A percentile compares a stretch with the other conserved stretches of the same genome.
phyloP scores from a whole-genome alignment of 2,888 invertebrate species.

The Strigamia maritima region DNA sequence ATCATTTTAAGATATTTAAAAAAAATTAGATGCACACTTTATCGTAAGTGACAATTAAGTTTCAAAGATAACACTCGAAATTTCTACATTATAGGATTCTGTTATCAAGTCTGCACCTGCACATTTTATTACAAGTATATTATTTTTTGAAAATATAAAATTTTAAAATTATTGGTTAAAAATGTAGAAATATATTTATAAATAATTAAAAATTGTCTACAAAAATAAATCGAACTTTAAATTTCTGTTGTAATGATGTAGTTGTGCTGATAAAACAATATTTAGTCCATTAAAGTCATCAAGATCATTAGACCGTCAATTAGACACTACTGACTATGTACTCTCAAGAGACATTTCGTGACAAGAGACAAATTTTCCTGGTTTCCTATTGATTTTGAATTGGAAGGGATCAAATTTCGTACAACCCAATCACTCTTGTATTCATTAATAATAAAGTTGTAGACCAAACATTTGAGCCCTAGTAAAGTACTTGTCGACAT shows the following conservation, averaged over 20 bases:
- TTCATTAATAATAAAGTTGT: conserved; percentile 19
- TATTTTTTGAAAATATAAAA: too few relatives aligned
- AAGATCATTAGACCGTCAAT: conserved; percentile 20
- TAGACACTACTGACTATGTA: background rate
- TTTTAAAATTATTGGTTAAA: too few relatives aligned
- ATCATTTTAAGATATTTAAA: background rate
- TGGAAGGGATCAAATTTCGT: conserved; percentile 6
- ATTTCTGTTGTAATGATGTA: background rate
- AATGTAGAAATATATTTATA: too few relatives aligned
- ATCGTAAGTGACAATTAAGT: background rate
- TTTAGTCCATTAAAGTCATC: conserved; percentile 21
- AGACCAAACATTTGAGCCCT: background rate
- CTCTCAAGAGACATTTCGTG: background rate
- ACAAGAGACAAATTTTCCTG: background rate
- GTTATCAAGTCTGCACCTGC: background rate
- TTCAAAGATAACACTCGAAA: background rate
- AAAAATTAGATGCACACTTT: background rate
- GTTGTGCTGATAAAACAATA: background rate
- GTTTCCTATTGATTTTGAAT: background rate
- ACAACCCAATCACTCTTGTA: conserved; percentile 6
- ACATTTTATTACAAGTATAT: background rate
- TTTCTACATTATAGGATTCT: background rate
- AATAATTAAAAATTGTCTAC: too few relatives aligned
- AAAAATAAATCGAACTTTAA: too few relatives aligned
- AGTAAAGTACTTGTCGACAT: conserved; percentile 4